Conservation (phyloP, 1,140 invertebrate genomes). For the Tyrophagus putrescentiae region DNA sequence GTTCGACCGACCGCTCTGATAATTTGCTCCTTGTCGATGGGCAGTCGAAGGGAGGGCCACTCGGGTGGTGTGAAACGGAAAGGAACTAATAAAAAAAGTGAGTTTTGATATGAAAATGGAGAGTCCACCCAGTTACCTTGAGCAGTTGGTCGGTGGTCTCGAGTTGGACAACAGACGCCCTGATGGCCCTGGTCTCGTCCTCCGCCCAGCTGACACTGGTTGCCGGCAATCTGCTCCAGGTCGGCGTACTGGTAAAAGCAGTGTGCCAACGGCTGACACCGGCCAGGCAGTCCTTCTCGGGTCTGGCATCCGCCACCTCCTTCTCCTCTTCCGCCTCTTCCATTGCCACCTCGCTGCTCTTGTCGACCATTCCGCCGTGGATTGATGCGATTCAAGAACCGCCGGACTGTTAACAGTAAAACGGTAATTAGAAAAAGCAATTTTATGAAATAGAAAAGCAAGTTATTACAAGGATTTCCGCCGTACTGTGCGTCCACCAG, state of each 20-base stretch:
- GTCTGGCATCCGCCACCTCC: background rate
- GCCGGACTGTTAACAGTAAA: background rate
- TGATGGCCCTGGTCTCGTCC: too few species aligned
- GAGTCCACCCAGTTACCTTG: background rate
- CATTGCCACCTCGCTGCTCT: background rate
- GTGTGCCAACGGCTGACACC: conserved; percentile 7
- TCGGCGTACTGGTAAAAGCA: conserved; percentile 22
- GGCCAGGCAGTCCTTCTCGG: conserved; percentile 16
- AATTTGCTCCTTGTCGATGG: background rate
- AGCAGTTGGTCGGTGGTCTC: background rate
- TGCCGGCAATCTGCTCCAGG: background rate
- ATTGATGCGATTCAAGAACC: background rate
- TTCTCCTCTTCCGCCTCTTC: background rate
- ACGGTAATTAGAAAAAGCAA: too few species aligned
- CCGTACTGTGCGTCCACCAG: too few species aligned
- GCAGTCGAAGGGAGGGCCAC: background rate
- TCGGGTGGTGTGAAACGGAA: background rate
- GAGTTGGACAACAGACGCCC: conserved; percentile 20
- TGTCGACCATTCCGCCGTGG: background rate
- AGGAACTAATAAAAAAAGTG: background rate
- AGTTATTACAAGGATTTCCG: too few species aligned
- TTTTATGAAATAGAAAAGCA: too few species aligned
- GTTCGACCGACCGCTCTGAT: background rate
- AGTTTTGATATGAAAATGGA: background rate
- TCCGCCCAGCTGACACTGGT: background rate